Base-by-base conservation (phyloP, 2,888 invertebrate species). In the Calameuta pallipes region DNA sequence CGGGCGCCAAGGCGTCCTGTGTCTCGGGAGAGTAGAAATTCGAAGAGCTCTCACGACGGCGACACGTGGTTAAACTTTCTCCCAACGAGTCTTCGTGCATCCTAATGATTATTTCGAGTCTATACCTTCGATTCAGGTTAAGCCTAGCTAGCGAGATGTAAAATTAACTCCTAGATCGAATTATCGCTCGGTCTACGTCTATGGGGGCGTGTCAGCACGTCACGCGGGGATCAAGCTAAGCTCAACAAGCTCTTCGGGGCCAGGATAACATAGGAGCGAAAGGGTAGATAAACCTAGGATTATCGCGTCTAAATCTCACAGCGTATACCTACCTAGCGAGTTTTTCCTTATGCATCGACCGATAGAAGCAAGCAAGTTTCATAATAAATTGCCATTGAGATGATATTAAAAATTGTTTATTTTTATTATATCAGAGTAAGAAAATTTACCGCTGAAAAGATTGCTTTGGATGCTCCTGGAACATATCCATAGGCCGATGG, bases 401-500 rank as follows among this genome's bases (percentile, higher is more conserved):
- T 56, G 56, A 23, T 56, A 56, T 56, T 23, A 2, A 56, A 56
- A 56, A 56, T 56, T 56, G 23, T 56, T 56, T 56, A 23, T 9
- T 56, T 23, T 56, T 56, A 56, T 56, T 56, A 23, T 23, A 23
- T 23, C 1, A 9, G 2, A 56, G 23, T 9, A 23, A 56, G 9
- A 33, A 30, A 33, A 88, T 91, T 89, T 85, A 92, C 92, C 75
- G 90, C 89, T 79, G 86, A 84, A 70, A 88, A 88, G 78, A 92
- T 90, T 81, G 95, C 95, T 79, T 95, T 95, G 12, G 96, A 96
- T 0, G 95, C 96, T 0, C 97, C 96, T 69, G 93, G 92, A 82
- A 95, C 95, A 88, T 95, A 95, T 0, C 95, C 95, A 81, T 95
- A 96, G 0, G 93, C 93, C 0, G 94, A 93, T 0, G 97, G 96